phyloP scores from a whole-genome alignment of 2,797 vertebrate genomes.

The Muscicapa striata region DNA sequence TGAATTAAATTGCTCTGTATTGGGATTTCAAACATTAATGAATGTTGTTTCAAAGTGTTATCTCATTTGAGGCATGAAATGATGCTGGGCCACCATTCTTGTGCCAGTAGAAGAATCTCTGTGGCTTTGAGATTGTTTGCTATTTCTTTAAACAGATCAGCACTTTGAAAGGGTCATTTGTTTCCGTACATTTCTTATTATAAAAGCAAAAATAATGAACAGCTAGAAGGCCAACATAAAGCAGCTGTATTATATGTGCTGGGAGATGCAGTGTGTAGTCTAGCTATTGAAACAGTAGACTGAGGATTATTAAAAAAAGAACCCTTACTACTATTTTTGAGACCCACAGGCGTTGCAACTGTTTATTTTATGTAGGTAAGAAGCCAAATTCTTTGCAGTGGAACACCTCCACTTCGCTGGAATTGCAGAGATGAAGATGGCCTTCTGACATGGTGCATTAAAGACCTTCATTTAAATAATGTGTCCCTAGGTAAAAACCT shows the following conservation, averaged over 20 bases:
- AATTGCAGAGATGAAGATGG: slow-evolving; percentile 3
- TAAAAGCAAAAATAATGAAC: slow-evolving; percentile 53
- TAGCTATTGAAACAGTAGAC: slow-evolving; percentile 42
- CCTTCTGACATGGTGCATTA: slow-evolving; percentile 22
- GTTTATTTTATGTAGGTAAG: slow-evolving; percentile 53
- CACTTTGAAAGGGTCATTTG: slow-evolving; percentile 50
- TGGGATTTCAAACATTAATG: slow-evolving; percentile 64
- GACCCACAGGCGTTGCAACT: neutral
- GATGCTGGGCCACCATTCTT: slow-evolving; percentile 6
- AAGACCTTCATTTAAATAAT: slow-evolving; percentile 22
- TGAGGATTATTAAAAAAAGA: slow-evolving; percentile 30
- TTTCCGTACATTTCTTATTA: slow-evolving; percentile 53
- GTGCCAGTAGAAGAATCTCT: slow-evolving; percentile 44
- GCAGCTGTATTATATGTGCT: slow-evolving; percentile 9
- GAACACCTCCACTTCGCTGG: neutral
- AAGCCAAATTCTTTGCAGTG: slow-evolving; percentile 29
- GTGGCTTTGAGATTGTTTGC: slow-evolving; percentile 55
- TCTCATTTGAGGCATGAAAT: slow-evolving; percentile 52
- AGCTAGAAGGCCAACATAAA: slow-evolving; percentile 35
- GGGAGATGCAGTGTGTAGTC: slow-evolving; percentile 25
- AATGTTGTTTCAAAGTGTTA: slow-evolving; percentile 66
- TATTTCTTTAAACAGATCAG: slow-evolving; percentile 52
- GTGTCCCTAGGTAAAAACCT: slow-evolving; percentile 2
- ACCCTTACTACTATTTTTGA: neutral
- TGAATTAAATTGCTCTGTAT: slow-evolving; percentile 60